These are phyloP conservation scores for Astyanax mexicanus DNA, from an alignment of 2,797 vertebrate genomes.

Conservation along the genomic window DNA sequence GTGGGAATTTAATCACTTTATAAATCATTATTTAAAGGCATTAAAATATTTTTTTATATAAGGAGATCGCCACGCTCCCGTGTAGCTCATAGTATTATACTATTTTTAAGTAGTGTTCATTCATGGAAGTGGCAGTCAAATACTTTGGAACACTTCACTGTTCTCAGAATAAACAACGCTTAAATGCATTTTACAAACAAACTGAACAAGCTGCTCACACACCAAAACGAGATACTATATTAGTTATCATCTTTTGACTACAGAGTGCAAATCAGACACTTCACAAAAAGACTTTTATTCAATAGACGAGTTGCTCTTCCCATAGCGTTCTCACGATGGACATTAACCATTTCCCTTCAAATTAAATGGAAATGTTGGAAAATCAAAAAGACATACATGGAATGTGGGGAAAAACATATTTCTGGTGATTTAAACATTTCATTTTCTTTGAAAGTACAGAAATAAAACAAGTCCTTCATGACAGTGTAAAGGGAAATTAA, in stretches of 20 bases:
- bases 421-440: conserved; percentile 83
- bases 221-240: conserved; percentile 88
- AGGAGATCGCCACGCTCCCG: conserved; percentile 76
- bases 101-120: conserved; percentile 89
- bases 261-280: conserved; percentile 98
- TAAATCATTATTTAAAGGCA: conserved; percentile 73
- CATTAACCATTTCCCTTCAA: conserved; percentile 88
- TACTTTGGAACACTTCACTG: conserved; percentile 83
- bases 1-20: conserved; percentile 71
- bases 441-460: conserved; percentile 81
- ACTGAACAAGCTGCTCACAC: conserved; percentile 92
- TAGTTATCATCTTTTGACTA: conserved; percentile 90
- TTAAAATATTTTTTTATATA: conserved; percentile 68
- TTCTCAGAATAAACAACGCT: conserved; percentile 91
- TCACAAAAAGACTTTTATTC: conserved; percentile 84
- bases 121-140: conserved; percentile 75
- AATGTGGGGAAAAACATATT: conserved; percentile 90
- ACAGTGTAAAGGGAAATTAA: conserved; percentile 77
- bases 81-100: conserved; percentile 73
- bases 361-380: conserved; percentile 75
- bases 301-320: conserved; percentile 74
- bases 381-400: conserved; percentile 83
- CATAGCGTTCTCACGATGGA: conserved; percentile 80
- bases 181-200: conserved; percentile 92
- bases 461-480: conserved; percentile 96